Evolutionary conservation across 2,888 invertebrate genomes (phyloP), one percentile per base, ranked within the genome.

Genomic region (Tolmerus cingulatus): DNA sequence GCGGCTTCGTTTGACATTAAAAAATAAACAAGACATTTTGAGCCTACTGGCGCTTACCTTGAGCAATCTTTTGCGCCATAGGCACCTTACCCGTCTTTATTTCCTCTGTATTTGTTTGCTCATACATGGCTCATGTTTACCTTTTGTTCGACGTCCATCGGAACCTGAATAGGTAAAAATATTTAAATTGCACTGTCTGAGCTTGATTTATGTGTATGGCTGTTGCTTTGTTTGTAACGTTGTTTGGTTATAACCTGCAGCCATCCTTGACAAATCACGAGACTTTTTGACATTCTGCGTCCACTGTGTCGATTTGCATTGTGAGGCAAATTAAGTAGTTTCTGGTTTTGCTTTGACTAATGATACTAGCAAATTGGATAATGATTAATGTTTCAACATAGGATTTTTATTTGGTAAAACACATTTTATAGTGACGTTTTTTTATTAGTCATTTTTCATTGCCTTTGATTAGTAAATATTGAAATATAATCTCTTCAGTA

Each of bases 1-100:
- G 23, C 23, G 27, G 51, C 37, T 27, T 27, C 27, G 46, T 79
- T 51, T 79, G 79, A 79, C 79, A 46, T 16, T 51, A 79, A 79
- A 79, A 51, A 40, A 51, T 79, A 79, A 79, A 79, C 46, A 79
- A 79, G 16, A n/a, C 3, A 16, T 40, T 55, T 79, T 46, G 19
- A 79, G 79, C 79, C 82, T 55, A 57, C 55, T 82, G 82, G 82
- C 82, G 82, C 82, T 82, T 82, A 57, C 82, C 82, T 82, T 82
- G 82, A 82, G 37, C 34, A 57, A 9, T n/a, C 55, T 82, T n/a
- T 82, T 34, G 30, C 34, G 37, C 66, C 34, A n/a, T 19, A 19
- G 34, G 66, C 40, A 34, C 57, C 57, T 55, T 82, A 27, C 51
- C 51, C 19, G 19, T 37, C 27, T 37, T 66, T 55, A 27, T 37